Base-by-base conservation (phyloP, 2,888 invertebrate species). In the Leptinotarsa rubiginosa region DNA sequence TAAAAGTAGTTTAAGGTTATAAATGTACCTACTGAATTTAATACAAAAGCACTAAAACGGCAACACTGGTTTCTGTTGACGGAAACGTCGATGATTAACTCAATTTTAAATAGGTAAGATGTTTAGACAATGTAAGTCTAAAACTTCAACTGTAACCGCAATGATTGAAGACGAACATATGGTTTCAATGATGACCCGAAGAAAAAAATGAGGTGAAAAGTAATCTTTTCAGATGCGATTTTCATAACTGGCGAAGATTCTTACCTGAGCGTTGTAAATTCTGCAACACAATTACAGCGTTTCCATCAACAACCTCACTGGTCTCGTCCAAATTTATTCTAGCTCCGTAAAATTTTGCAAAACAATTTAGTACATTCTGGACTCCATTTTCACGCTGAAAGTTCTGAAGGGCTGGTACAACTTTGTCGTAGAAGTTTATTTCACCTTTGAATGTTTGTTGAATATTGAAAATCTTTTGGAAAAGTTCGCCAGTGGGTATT, bases 381-480 rank as follows among this genome's bases (percentile, higher is more conserved):
- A 90, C 70, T 0, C 88, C 88, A 1, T 83, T 84, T 50, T 89
- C 88, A 5, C 83, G 77, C 73, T 90, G 89, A 12, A 91, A 77
- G 22, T 86, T 78, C 15, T 86, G 83, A 47, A 90, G 86, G n/a
- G 84, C 82, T 1, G 90, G 89, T 1, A 89, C 81, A n/a, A 91
- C 80, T 16, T 86, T 84, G 49, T 87, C 82, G 78, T 91, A 91
- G 67, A 91, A 87, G n/a, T 87, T 87, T 68, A 89, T 88, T 83
- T 91, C 91, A 7, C 90, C 89, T 3, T 84, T 82, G 75, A 90
- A 90, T 0, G 90, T 90, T 1, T 87, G 85, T 71, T 88, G 85
- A 4, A 88, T 89, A 74, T 90, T 87, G 78, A 91, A 91, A 1
- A 90, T 75, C 31, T 86, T 79, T 81, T 87, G 87, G 10, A 75